These are phyloP conservation scores for Calosoma granatense DNA, from an alignment of 1,140 invertebrate genomes.

Conservation along the genomic window DNA sequence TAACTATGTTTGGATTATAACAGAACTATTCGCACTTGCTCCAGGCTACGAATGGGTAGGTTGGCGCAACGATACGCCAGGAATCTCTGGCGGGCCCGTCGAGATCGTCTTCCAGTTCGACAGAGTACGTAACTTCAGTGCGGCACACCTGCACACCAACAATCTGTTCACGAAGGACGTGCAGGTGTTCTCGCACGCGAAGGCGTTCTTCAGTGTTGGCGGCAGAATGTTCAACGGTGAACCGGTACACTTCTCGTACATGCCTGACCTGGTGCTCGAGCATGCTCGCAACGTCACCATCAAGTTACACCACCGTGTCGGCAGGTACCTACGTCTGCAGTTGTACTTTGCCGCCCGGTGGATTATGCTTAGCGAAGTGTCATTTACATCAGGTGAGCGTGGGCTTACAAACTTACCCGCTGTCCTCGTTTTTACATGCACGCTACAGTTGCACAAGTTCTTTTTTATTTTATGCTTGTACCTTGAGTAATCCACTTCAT, in stretches of 20 bases:
- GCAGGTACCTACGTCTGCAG: constrained; percentile 64
- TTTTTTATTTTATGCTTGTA: too few relatives aligned
- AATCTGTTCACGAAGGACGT: constrained; percentile 54
- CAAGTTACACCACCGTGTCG: constrained; percentile 66
- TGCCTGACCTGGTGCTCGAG: constrained; percentile 72
- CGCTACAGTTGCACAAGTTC: too few relatives aligned
- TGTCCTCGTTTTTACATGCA: too few relatives aligned
- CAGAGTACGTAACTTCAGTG: constrained; percentile 60
- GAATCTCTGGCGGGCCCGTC: constrained; percentile 42
- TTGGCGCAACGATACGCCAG: constrained; percentile 60
- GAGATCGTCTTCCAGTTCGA: constrained; percentile 71
- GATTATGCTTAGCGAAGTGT: constrained; percentile 82
- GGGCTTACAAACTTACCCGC: too few relatives aligned
- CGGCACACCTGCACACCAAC: constrained; percentile 59
- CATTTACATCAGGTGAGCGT: constrained; percentile 63
- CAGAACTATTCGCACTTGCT: too few relatives aligned
- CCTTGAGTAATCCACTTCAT: too few relatives aligned
- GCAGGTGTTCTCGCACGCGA: constrained; percentile 59
- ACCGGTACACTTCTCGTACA: constrained; percentile 60
- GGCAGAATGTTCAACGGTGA: constrained; percentile 53
- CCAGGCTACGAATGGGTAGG: constrained; percentile 75
- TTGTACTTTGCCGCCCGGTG: constrained; percentile 75
- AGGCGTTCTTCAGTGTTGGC: constrained; percentile 60
- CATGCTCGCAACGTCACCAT: constrained; percentile 75
- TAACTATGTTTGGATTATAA: too few relatives aligned